phyloP scores from a whole-genome alignment of 1,140 invertebrate genomes.

The Rhopalosiphum maidis region DNA sequence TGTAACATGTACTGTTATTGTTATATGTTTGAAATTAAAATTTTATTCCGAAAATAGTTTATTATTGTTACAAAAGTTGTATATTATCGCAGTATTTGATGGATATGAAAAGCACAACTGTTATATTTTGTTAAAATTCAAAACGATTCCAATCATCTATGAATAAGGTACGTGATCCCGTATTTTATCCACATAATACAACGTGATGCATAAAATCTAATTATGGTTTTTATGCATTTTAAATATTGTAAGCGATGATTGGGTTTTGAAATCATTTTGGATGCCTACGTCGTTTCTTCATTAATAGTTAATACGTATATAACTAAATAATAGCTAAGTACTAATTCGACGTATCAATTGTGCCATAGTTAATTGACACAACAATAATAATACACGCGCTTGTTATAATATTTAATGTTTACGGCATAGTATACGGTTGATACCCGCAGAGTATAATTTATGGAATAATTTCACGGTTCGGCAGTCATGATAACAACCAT shows the following conservation, averaged over 20 bases:
- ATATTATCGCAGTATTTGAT: neutral
- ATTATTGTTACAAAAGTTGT: neutral
- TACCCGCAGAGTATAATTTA: neutral
- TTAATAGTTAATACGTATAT: neutral
- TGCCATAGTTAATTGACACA: neutral
- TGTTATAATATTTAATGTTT: neutral
- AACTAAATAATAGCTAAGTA: neutral
- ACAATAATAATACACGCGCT: neutral
- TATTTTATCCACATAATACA: neutral
- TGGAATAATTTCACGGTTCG: slow-evolving; percentile 22
- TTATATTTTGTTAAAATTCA: neutral
- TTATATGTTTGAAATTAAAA: too few species aligned
- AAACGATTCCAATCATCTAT: neutral
- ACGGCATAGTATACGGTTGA: neutral
- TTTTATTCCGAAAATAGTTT: too few species aligned
- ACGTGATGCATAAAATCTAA: neutral
- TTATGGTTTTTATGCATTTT: neutral
- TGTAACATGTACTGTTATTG: too few species aligned
- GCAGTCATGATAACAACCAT: neutral
- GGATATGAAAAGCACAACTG: neutral
- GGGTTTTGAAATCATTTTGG: neutral
- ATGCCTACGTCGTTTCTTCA: neutral
- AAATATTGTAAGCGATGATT: neutral
- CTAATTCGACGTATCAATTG: neutral
- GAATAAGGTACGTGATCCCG: neutral